Base-by-base conservation (phyloP, 2,113 vertebrate species). In the Alaudala cheleensis region DNA sequence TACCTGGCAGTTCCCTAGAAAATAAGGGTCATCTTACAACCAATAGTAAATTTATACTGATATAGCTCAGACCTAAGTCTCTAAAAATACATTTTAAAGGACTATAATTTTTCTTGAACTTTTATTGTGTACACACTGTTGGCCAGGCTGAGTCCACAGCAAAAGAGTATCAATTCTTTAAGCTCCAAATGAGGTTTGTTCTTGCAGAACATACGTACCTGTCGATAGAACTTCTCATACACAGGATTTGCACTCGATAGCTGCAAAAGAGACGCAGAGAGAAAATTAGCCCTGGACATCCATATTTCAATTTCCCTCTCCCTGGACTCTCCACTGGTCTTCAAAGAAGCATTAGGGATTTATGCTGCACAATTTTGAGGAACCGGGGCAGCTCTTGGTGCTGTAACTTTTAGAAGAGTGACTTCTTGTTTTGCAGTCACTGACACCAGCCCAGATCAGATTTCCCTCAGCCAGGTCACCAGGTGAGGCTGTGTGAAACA, bases 181-280 rank as follows among this genome's bases (percentile, higher is more conserved):
- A 64, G 80, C 72, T 10, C 10, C 37, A 33, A 58, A 65, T 14
- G 24, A 86, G 57, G 20, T 22, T 23, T 67, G 19, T 29, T 39
- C 34, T 74, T 44, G 77, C 56, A 34, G 47, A 91, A 50, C 13
- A 73, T 33, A 81, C 98, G 96, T 98, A 99, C 99, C 99, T 99
- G 99, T 82, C 98, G 98, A 96, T 99, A 99, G 97, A 99, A 99
- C 86, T 99, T 99, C 97, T 99, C 99, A 97, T 99, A 99, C 90
- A 99, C 97, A 80, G 99, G 98, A 97, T 99, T 99, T 97, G 99
- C 99, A 99, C 98, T 99, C 54, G 99, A 99, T 84, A 99, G 98
- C 99, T 99, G 98, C 10, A 62, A 92, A 50, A 93, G 33, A 70
- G 51, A 74, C 9, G 82, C 14, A 66, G 44, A 79, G 20, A 81